Conservation (phyloP, 2,888 invertebrate species). For the Stenoptilia bipunctidactyla region DNA sequence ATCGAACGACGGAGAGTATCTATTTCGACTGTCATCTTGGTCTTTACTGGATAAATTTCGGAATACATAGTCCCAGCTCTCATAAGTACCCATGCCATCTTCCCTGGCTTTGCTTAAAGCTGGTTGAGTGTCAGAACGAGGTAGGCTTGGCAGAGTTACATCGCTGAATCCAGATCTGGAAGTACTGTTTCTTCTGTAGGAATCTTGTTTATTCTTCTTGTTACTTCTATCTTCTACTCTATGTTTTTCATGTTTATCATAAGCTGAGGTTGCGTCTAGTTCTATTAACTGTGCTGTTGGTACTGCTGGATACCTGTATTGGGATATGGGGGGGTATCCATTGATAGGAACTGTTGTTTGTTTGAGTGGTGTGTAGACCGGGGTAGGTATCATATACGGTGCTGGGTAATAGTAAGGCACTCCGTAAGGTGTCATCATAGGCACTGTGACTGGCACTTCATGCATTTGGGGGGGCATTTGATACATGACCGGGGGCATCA, state of each 20-base stretch:
- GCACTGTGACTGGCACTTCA: constrained; percentile 22
- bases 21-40: constrained; percentile 77
- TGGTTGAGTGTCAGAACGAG: constrained; percentile 61
- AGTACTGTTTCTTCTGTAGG: constrained; percentile 44
- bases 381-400: constrained; percentile 59
- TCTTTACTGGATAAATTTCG: constrained; percentile 81
- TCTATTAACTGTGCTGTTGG: constrained; percentile 79
- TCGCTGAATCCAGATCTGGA: constrained; percentile 55
- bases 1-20: constrained; percentile 68
- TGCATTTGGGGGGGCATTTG: constrained; percentile 21
- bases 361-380: constrained; percentile 54
- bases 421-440: constrained; percentile 45
- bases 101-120: constrained; percentile 68
- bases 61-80: constrained; percentile 86
- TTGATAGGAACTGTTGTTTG: constrained; percentile 57
- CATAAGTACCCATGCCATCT: constrained; percentile 77
- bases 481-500: constrained; percentile 34
- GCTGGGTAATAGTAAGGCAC: constrained; percentile 58
- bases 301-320: constrained; percentile 62
- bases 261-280: constrained; percentile 62
- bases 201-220: constrained; percentile 30
- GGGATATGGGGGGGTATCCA: constrained; percentile 48
- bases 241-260: constrained; percentile 32
- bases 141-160: constrained; percentile 48
- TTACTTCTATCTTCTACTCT: constrained; percentile 22